Percentiles rank a stretch among this genome's conserved stretches.
These are phyloP conservation scores for Leptinotarsa texana DNA, from an alignment of 1,140 invertebrate genomes.

Conservation along the genomic window DNA sequence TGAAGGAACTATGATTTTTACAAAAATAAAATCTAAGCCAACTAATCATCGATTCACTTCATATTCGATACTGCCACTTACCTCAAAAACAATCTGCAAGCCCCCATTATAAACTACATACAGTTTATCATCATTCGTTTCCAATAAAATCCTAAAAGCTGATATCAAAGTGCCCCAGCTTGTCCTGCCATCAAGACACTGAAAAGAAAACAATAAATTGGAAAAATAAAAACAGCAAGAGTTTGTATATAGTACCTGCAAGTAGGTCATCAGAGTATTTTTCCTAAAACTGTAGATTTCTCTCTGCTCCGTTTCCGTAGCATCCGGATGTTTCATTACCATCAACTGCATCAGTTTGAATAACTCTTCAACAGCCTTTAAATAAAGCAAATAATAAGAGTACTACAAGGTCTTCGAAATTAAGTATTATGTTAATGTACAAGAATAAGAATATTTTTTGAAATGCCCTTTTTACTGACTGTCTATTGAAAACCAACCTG, in stretches of 20 bases:
- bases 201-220: conserved; percentile 43
- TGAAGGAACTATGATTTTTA: too few species aligned
- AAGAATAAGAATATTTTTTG: conserved; percentile 13
- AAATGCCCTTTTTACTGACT: not conserved
- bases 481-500: conserved; percentile 59
- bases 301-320: conserved; percentile 75
- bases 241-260: conserved; percentile 58
- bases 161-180: conserved; percentile 89
- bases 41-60: too few species aligned
- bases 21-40: too few species aligned
- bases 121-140: conserved; percentile 85
- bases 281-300: conserved; percentile 83
- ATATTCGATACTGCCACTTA: conserved; percentile 47
- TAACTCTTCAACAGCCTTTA: conserved; percentile 84
- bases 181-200: conserved; percentile 79
- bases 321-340: conserved; percentile 74
- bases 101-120: conserved; percentile 88
- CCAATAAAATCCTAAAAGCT: conserved; percentile 83
- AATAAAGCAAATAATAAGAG: conserved; percentile 30
- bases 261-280: conserved; percentile 81
- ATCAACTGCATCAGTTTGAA: conserved; percentile 88
- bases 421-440: too few species aligned
- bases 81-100: conserved; percentile 84
- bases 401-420: too few species aligned
- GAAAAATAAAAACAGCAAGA: not conserved